Evolutionary conservation across 1,140 invertebrate species (phyloP).

Genomic region (Bombus superbus): DNA sequence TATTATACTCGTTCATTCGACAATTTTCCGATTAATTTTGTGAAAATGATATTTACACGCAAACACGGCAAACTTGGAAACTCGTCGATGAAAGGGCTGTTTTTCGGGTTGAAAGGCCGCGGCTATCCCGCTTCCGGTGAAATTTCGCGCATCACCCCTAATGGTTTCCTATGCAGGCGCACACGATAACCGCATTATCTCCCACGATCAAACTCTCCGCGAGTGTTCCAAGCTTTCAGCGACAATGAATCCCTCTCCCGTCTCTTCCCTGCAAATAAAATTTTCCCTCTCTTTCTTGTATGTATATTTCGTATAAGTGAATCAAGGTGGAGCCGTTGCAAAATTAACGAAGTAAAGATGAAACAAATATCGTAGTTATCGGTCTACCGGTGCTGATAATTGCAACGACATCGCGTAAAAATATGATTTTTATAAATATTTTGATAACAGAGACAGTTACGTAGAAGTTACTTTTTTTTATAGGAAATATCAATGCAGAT

Average conservation of each 20-base stretch:
- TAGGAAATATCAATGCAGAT: neutral
- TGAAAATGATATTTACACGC: neutral
- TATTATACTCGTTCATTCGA: fast-evolving
- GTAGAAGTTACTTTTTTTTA: too few relatives aligned
- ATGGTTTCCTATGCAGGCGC: neutral
- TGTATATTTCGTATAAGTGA: neutral
- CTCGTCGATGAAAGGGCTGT: neutral
- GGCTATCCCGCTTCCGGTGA: neutral
- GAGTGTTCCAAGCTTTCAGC: neutral
- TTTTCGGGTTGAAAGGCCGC: neutral
- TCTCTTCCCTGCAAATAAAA: neutral
- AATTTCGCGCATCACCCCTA: neutral
- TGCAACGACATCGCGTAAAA: neutral
- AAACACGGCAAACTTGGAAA: neutral
- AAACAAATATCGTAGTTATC: neutral
- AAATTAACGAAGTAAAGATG: neutral
- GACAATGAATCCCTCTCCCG: neutral
- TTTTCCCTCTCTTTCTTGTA: neutral
- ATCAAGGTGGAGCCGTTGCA: neutral
- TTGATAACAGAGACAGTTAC: neutral
- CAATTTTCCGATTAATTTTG: neutral
- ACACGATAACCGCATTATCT: neutral
- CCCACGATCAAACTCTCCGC: neutral
- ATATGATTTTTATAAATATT: neutral
- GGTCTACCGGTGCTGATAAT: neutral